Conservation (phyloP, 2,797 vertebrate genomes). For the Sarcophilus harrisii region DNA sequence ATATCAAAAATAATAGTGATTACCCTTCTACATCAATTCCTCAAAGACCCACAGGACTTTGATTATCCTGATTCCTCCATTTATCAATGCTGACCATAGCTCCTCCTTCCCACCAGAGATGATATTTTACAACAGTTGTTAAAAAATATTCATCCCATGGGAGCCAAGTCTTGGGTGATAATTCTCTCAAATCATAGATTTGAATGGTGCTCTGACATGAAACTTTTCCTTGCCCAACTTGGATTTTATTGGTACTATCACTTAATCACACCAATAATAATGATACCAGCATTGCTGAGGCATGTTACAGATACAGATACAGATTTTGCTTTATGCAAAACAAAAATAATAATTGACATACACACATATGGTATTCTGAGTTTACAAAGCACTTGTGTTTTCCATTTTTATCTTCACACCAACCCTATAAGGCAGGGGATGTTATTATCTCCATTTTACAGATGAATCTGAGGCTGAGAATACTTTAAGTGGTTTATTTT, state of each 20-base stretch:
- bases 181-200: background rate
- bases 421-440: background rate
- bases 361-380: background rate
- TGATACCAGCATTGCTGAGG: rapidly evolving
- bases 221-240: background rate
- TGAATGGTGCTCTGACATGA: background rate
- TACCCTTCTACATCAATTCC: background rate
- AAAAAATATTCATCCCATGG: background rate
- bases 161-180: background rate
- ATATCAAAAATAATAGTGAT: background rate
- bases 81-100: background rate
- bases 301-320: background rate
- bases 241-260: background rate
- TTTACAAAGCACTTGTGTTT: background rate
- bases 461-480: background rate
- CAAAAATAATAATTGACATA: too few species aligned
- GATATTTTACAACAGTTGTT: background rate
- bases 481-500: background rate
- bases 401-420: background rate
- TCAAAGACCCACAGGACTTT: background rate
- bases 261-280: background rate
- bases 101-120: background rate
- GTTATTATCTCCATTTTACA: background rate
- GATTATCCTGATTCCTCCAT: background rate
- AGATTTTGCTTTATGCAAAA: background rate